Evolutionary conservation across 2,797 vertebrate species (phyloP), one percentile per base, ranked within the genome.

Genomic region (Columba guinea): DNA sequence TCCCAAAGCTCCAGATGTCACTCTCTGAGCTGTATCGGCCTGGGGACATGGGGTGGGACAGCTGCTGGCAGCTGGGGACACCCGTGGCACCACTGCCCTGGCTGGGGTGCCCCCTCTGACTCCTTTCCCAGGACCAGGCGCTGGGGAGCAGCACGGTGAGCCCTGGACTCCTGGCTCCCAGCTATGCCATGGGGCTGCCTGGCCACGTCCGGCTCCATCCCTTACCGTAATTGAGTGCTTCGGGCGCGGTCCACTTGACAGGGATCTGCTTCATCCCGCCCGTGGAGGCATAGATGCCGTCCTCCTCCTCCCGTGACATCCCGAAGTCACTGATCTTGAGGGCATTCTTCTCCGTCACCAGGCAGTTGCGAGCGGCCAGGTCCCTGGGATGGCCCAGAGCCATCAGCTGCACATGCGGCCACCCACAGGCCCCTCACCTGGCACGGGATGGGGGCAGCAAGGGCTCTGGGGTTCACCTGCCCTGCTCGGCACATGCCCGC

Each of bases 301-400:
- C 99, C 10, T 98, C 98, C 78, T 99, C 98, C 94, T 99, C 98
- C 39, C 99, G 98, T 10, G 99, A 99, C 99, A 99, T 99, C 84
- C 99, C 99, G 12, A 99, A 99, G 97, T 99, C 99, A 16, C 99
- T 99, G 97, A 99, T 99, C 97, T 99, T 99, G 95, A 99, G 98
- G 27, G 97, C 49, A 3, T 98, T 99, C 87, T 98, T 96, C 90
- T 99, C 99, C 0, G 98, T 98, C 91, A 99, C 99, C 78, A 99
- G 98, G 97, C 99, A 99, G 98, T 99, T 99, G 75, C 99, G 98
- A 3, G 99, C 99, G 9, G 99, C 99, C 91, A 99, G 97, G 96
- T 99, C 99, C 94, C 99, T 96, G n/a, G 41, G 8, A 23, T 0
- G 3, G 16, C 24, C 30, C 82, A 56, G 30, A 44, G 35, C 10